Base-by-base conservation (phyloP, 2,797 vertebrate species). In the Acanthornis magna region DNA sequence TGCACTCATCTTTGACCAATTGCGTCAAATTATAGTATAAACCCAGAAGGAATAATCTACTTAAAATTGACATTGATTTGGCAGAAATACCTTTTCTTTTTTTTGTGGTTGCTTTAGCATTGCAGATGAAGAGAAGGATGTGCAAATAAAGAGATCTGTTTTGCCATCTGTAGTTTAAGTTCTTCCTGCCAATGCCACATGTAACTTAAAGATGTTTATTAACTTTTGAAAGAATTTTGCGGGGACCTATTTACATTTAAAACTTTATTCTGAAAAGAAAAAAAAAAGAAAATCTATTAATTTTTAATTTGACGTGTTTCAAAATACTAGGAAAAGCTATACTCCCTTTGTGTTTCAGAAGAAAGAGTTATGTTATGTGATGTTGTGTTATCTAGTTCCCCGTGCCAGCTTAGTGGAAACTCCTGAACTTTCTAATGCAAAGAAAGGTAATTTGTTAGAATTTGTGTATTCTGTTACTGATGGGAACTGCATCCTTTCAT, bases 81-180 rank as follows among this genome's bases (percentile, higher is more conserved):
- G 97, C 96, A 97, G 86, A 84, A 95, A 76, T 90, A 73, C 9
- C 30, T 95, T 95, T 45, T 13, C 57, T 91, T 73, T 94, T 83
- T 73, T 92, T 48, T 84, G 82, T 87, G 89, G 88, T 94, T 97
- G 66, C 92, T 97, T 97, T 91, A 96, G 79, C 91, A 94, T 89
- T 97, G 91, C 94, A 96, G 91, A 97, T 97, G 96, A 98, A 96
- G 95, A 94, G 95, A 97, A 97, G 90, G 94, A 97, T 97, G 96
- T 97, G 97, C 92, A 98, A 97, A 97, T 98, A 98, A 98, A 98
- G 97, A 98, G 97, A 97, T 97, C 97, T 98, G 97, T 88, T 98
- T 96, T 88, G 51, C 97, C 97, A 97, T 98, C 98, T 98, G 98
- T 96, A 97, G 96, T 97, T 98, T 97, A 95, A 95, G 76, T 94